Evolutionary conservation across 2,113 vertebrate genomes (phyloP), one percentile per base, ranked within the genome.

Genomic region (Mus spicilegus): DNA sequence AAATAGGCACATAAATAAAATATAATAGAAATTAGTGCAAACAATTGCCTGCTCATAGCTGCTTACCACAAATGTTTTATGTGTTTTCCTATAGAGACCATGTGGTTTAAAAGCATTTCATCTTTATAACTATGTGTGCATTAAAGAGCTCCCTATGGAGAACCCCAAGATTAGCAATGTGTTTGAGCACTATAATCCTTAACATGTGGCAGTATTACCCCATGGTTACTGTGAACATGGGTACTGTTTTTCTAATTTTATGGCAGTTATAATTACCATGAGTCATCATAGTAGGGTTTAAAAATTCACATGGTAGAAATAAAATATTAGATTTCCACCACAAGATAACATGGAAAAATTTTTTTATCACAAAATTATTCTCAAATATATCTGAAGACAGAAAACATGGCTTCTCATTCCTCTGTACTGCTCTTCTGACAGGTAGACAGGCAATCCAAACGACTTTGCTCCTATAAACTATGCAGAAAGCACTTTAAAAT

Each of bases 61-160:
- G 33, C 78, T 94, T 81, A 69, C 84, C 39, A 16, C 65, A 78
- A 85, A 58, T 65, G 24, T 72, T 78, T 70, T 54, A 86, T 86
- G 16, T 70, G 36, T 54, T 85, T 95, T 67, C 2, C 61, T 95
- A 3, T 49, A 36, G 46, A 70, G 49, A 56, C 30, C 26, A 6
- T 39, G 22, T 89, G n/a, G 1, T 77, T 82, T 92, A 46, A 86
- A 87, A 91, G 14, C 3, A 73, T 67, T 20, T 90, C 24, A 24
- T 58, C 36, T 92, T 94, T 95, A 96, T 95, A 96, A 89, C 63
- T 95, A 26, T 85, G 58, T 75, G 36, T 81, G 2, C 3, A 39
- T 49, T 56, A 76, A 81, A 87, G 28, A 80, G 69, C 22, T 91
- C 49, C 30, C 36, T 39, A 1, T 36, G 39, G 42, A 89, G 73